These are phyloP conservation scores for Plutella xylostella DNA, from an alignment of 2,888 invertebrate species.

Conservation along the genomic window DNA sequence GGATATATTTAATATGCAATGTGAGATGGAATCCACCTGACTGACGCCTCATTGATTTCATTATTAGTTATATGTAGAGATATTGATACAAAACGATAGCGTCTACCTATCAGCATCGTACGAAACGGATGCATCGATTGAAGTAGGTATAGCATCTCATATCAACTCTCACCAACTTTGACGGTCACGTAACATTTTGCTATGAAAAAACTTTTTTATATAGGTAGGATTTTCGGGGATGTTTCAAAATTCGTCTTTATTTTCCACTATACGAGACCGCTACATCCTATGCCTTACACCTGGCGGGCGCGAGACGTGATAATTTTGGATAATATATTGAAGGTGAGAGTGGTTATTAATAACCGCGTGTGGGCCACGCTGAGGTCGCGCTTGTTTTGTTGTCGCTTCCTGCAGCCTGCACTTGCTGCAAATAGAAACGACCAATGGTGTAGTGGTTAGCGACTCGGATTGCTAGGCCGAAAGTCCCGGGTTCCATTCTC, in stretches of 20 bases:
- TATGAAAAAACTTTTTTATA: neutral
- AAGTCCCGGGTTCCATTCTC: neutral
- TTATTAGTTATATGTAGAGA: too few relatives aligned
- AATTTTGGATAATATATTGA: constrained; percentile 57
- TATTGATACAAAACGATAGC: too few relatives aligned
- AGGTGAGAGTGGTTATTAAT: constrained; percentile 60
- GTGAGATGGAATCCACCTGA: too few relatives aligned
- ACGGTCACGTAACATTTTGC: neutral
- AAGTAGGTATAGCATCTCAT: too few relatives aligned
- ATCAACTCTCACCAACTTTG: too few relatives aligned
- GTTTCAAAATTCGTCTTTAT: neutral
- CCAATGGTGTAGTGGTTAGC: neutral
- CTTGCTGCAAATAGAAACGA: too few relatives aligned
- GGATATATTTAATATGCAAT: too few relatives aligned
- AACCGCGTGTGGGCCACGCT: constrained; percentile 30
- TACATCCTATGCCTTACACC: constrained; percentile 4
- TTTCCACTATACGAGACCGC: neutral
- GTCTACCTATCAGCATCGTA: too few relatives aligned
- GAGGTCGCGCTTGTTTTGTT: constrained; percentile 31
- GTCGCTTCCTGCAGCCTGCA: constrained; percentile 45
- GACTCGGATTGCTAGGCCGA: neutral
- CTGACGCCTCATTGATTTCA: too few relatives aligned
- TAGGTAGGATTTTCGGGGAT: neutral
- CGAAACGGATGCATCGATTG: too few relatives aligned
- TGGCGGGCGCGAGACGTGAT: constrained; percentile 29